Evolutionary conservation across 2,797 vertebrate species (phyloP), one percentile per base, ranked within the genome.

Genomic region (Pangasius sanitwongsei): DNA sequence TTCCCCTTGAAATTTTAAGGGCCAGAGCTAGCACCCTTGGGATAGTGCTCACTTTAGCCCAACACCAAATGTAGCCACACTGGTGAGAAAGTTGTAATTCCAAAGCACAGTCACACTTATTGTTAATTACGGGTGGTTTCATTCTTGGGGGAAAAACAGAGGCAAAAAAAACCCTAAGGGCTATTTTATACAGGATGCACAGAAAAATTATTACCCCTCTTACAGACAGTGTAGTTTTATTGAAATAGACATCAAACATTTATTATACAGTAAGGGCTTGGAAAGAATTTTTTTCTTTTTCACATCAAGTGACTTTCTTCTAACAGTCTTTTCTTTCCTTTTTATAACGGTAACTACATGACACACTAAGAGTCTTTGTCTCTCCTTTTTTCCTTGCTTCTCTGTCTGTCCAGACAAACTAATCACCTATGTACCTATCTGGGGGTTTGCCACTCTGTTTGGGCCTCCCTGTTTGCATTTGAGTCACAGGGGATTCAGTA

Each of bases 371-470:
- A 48, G 80, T 41, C 57, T 61, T 28, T 65, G 6, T 65, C 6
- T 31, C 28, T 18, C 15, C 28, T 3, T 63, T 83, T 83, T 83
- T 65, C 15, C 15, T 44, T 63, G 57, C 15, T 8, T 84, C 4
- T 84, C 25, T 69, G 16, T 83, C 81, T 63, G 59, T 63, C 37
- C 25, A 83, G 13, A 83, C 25, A 83, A 83, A 63, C 12, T 83
- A 41, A 37, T 25, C 23, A 83, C 59, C 34, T 83, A 16, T 83
- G 20, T 44, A 41, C 20, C 34, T 83, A 41, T 83, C 57, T 65
- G 28, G 61, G 28, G 61, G 15, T 18, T 44, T 83, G 37, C 25
- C 6, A n/a, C 13, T 83, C 37, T 67, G 44, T 69, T 70, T 70
- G 63, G 65, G n/a, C 23, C 59, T 83, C 81, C 59, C 59, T 84